Percentiles rank a stretch among this genome's conserved stretches.
phyloP scores from a whole-genome alignment of 2,797 vertebrate genomes.

The Chloroceryle inda region DNA sequence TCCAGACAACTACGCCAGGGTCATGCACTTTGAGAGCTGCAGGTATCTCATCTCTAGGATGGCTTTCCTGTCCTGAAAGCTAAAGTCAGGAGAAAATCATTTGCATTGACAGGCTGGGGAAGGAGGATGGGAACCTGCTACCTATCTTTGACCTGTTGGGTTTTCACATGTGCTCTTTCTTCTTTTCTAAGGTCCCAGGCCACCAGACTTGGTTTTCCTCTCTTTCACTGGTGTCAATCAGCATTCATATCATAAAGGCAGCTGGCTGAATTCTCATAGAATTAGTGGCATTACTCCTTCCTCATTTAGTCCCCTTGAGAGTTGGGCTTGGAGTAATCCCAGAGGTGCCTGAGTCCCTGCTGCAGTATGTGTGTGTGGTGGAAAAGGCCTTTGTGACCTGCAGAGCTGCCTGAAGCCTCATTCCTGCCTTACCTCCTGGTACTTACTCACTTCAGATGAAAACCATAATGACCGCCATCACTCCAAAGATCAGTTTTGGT shows the following conservation, averaged over 20 bases:
- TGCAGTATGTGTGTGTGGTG: accelerated
- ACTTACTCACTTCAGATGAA: neutral
- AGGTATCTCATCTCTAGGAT: neutral
- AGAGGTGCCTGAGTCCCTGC: neutral
- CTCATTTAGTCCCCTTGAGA: neutral
- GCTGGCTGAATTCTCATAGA: neutral
- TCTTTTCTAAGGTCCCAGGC: neutral
- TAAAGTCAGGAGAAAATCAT: neutral
- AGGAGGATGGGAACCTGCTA: neutral
- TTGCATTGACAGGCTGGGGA: neutral
- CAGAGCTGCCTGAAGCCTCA: neutral
- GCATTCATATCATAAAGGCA: neutral
- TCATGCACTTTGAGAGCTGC: neutral
- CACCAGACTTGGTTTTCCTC: neutral
- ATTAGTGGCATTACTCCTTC: neutral
- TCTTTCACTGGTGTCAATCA: neutral
- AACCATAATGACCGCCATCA: neutral
- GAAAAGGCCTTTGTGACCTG: neutral
- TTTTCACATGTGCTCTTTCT: neutral
- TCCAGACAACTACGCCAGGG: neutral
- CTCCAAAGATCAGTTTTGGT: neutral
- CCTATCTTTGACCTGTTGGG: neutral
- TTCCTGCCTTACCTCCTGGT: neutral
- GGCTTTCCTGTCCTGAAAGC: neutral
- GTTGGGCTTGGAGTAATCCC: neutral